phyloP scores from a whole-genome alignment of 1,140 invertebrate genomes.

The Holotrichia oblita region DNA sequence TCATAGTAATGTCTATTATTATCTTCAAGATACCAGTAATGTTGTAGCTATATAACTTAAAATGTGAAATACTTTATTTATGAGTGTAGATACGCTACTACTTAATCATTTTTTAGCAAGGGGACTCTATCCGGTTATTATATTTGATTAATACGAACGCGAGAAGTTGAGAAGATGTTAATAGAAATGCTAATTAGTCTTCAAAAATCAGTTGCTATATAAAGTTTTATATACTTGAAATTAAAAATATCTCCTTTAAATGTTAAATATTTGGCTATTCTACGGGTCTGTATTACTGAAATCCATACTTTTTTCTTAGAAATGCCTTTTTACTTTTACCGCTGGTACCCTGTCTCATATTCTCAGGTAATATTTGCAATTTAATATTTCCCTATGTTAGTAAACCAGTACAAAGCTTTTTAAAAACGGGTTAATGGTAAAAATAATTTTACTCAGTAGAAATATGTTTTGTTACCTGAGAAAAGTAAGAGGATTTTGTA shows the following conservation, averaged over 20 bases:
- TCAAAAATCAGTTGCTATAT: too few species aligned
- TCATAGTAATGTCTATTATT: not conserved
- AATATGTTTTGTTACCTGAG: conserved; percentile 18
- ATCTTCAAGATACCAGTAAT: not conserved
- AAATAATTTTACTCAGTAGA: not conserved
- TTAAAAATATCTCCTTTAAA: too few species aligned
- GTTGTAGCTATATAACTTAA: not conserved
- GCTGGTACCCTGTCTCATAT: not conserved
- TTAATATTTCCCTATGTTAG: not conserved
- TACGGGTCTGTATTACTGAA: not conserved
- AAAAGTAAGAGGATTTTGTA: not conserved
- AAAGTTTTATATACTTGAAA: too few species aligned
- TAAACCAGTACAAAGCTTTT: not conserved
- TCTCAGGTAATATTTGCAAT: conserved; percentile 33
- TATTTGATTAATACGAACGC: not conserved
- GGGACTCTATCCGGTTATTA: not conserved
- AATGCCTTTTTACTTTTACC: not conserved
- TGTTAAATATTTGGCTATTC: not conserved
- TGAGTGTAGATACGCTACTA: not conserved
- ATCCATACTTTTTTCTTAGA: not conserved
- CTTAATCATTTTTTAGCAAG: not conserved
- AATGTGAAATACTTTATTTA: not conserved
- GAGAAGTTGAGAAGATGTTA: not conserved
- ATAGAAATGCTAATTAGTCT: too few species aligned
- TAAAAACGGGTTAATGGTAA: conserved; percentile 4